Evolutionary conservation across 2,888 invertebrate genomes (phyloP).

Genomic region (Nephrotoma flavescens): DNA sequence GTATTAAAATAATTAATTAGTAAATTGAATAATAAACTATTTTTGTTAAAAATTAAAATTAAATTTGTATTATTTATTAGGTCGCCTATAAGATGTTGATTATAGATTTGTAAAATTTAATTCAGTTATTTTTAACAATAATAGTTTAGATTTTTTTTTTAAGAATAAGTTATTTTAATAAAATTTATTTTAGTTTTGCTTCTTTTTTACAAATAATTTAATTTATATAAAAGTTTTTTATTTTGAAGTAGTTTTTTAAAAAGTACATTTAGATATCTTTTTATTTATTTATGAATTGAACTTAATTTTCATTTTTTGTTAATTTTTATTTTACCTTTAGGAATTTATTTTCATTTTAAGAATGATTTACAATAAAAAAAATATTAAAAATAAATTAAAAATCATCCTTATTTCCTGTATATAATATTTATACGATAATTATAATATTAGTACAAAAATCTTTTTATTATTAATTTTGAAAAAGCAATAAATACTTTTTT

Average conservation of each 20-base stretch:
- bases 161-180: neutral
- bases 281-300: neutral
- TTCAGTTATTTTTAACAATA: neutral
- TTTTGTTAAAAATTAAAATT: neutral
- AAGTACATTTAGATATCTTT: slow-evolving; percentile 2
- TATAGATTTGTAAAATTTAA: neutral
- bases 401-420: neutral
- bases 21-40: neutral
- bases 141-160: neutral
- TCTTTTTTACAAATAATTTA: neutral
- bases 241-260: slow-evolving; percentile 1
- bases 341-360: neutral
- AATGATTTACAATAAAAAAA: neutral
- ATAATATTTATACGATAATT: neutral
- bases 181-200: neutral
- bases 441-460: neutral
- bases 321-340: neutral
- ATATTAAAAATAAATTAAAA: neutral
- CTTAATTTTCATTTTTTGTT: neutral
- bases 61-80: neutral
- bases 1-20: neutral
- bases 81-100: neutral
- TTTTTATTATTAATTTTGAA: neutral
- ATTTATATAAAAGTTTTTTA: neutral
- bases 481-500: neutral